These are phyloP conservation scores for Meloidogyne floridensis DNA, from an alignment of 1,140 invertebrate species.

Conservation along the genomic window DNA sequence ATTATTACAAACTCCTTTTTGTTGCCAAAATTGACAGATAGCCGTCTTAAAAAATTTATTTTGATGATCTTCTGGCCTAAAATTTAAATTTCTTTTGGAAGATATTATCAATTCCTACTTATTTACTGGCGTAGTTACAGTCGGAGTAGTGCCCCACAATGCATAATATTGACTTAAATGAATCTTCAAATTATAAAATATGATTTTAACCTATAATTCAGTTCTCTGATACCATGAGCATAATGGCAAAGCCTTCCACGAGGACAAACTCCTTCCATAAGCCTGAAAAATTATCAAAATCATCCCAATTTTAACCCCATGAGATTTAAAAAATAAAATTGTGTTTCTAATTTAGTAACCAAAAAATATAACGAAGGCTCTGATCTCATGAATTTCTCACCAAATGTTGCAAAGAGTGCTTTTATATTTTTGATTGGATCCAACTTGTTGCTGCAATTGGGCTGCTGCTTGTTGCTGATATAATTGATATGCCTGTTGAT, in stretches of 20 bases:
- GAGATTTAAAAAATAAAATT: no score
- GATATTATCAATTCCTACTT: background rate
- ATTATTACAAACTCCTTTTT: slow-evolving; percentile 27
- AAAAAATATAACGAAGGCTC: background rate
- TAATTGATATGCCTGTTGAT: slow-evolving; percentile 13
- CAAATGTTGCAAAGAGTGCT: slow-evolving; percentile 31
- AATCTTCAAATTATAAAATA: background rate
- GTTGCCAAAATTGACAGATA: slow-evolving; percentile 28
- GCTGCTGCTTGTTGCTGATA: slow-evolving; percentile 11
- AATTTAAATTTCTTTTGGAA: background rate
- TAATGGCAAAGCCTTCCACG: slow-evolving; percentile 30
- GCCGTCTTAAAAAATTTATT: slow-evolving; percentile 22
- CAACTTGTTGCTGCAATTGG: slow-evolving; percentile 20
- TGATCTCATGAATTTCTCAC: background rate
- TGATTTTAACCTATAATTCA: slow-evolving; percentile 20
- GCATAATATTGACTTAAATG: background rate
- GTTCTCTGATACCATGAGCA: slow-evolving; percentile 25
- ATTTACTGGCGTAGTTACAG: background rate
- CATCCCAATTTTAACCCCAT: no score
- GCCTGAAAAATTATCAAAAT: background rate
- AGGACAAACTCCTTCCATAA: slow-evolving; percentile 27
- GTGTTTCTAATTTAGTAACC: no score
- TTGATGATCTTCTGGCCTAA: slow-evolving; percentile 17
- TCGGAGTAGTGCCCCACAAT: background rate
- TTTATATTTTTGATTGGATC: slow-evolving; percentile 23